A percentile compares a stretch with the other conserved stretches of the same genome.
These are phyloP conservation scores for Pelecanus crispus DNA, from an alignment of 2,113 vertebrate species.

Conservation along the genomic window DNA sequence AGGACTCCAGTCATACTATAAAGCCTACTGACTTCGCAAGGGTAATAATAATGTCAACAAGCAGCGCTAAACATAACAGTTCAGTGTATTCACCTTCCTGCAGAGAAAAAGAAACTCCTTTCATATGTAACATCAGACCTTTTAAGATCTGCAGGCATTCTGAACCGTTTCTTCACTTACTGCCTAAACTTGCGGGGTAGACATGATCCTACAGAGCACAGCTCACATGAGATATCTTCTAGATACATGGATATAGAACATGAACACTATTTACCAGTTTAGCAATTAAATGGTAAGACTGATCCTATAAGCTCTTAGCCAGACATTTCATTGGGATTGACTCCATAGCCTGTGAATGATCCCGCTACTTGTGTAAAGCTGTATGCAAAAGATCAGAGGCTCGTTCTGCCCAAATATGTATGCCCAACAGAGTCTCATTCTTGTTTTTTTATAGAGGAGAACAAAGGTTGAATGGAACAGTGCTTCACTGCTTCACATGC, in stretches of 20 bases:
- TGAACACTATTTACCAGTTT: background rate
- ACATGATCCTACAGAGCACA: background rate
- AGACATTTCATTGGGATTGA: background rate
- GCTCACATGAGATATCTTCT: background rate
- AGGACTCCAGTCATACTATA: background rate
- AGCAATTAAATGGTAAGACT: background rate
- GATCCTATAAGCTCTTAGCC: background rate
- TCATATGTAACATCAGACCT: background rate
- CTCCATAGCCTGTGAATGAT: background rate
- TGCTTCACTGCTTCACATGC: background rate
- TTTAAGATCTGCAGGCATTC: background rate
- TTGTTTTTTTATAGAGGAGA: background rate
- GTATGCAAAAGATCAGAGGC: background rate
- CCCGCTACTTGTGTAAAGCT: background rate
- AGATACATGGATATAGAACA: background rate
- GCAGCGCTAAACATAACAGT: background rate
- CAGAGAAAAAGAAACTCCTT: background rate
- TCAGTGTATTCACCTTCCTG: background rate
- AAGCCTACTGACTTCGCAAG: background rate
- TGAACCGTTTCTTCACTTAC: background rate
- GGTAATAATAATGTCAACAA: background rate
- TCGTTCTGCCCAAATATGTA: background rate
- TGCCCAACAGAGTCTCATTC: background rate
- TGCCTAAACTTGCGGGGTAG: background rate
- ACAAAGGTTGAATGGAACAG: background rate